These are phyloP conservation scores for Drosophila phalerata DNA, from an alignment of 2,888 invertebrate species.

Conservation along the genomic window DNA sequence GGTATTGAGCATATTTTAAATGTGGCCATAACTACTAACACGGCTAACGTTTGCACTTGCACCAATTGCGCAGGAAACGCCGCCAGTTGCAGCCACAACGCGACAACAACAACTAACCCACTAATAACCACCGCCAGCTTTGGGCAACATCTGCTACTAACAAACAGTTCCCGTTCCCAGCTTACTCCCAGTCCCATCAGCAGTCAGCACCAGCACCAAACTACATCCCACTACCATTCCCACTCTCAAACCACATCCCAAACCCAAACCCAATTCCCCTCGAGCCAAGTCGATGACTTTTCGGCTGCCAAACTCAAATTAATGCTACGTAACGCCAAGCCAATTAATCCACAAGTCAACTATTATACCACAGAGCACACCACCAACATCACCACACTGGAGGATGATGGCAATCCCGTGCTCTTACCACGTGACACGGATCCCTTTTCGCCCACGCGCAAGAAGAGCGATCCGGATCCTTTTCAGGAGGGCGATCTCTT, in stretches of 20 bases:
- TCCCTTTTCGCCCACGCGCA: conserved; percentile 85
- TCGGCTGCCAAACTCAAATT: conserved; percentile 70
- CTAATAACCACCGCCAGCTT: conserved; percentile 68
- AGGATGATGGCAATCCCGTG: conserved; percentile 83
- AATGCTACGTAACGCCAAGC: conserved; percentile 66
- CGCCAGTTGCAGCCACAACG: conserved; percentile 44
- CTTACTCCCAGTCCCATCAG: conserved; percentile 39
- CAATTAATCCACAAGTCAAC: conserved; percentile 76
- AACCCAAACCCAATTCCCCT: conserved; percentile 19
- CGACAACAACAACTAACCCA: conserved; percentile 59
- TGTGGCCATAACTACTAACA: conserved; percentile 48
- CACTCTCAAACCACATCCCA: conserved; percentile 7
- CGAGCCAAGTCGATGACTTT: conserved; percentile 56
- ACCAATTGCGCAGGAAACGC: conserved; percentile 64
- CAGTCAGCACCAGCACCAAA: conserved; percentile 23
- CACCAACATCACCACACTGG: conserved; percentile 34
- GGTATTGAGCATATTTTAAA: conserved; percentile 38
- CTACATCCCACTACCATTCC: conserved; percentile 15
- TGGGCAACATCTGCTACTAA: conserved; percentile 48
- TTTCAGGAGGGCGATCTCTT: conserved; percentile 88
- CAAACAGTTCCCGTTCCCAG: conserved; percentile 46
- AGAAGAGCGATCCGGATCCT: conserved; percentile 90
- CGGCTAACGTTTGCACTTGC: conserved; percentile 79
- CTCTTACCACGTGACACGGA: conserved; percentile 85
- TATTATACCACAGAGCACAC: conserved; percentile 79